Conservation (phyloP, 2,113 vertebrate genomes). For the Atrichornis clamosus region DNA sequence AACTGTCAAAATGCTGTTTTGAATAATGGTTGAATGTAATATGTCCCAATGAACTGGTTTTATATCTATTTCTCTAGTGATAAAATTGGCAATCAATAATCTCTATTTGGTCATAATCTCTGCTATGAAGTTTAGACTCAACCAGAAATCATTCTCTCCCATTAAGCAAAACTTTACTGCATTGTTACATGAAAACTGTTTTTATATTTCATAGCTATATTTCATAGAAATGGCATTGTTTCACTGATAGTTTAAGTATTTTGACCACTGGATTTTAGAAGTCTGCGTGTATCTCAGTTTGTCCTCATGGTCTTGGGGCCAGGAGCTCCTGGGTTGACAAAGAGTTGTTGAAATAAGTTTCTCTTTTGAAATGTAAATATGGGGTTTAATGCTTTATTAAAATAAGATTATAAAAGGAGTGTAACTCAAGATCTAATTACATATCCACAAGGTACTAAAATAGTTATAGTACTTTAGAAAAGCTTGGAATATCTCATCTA, state of each 20-base stretch:
- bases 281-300: constrained; percentile 30
- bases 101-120: neutral
- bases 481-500: neutral
- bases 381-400: neutral
- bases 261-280: constrained; percentile 24
- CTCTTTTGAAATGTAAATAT: neutral
- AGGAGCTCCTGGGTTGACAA: constrained; percentile 16
- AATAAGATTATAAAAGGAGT: neutral
- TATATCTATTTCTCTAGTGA: neutral
- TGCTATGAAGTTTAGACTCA: neutral
- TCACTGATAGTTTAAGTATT: constrained; percentile 38
- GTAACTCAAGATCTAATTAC: neutral
- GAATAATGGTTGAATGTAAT: neutral
- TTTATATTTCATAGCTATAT: neutral
- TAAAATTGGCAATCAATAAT: neutral
- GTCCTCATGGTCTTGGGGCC: neutral
- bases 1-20: neutral
- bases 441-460: neutral
- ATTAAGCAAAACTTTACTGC: constrained; percentile 4
- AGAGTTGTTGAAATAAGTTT: constrained; percentile 14
- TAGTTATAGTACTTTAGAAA: neutral
- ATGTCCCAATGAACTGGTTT: neutral
- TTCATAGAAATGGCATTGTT: constrained; percentile 15
- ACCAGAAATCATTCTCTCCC: constrained; percentile 1
- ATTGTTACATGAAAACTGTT: constrained; percentile 1